Evolutionary conservation across 2,113 vertebrate species (phyloP), one percentile per base, ranked within the genome.

Genomic region (Eolophus roseicapilla): DNA sequence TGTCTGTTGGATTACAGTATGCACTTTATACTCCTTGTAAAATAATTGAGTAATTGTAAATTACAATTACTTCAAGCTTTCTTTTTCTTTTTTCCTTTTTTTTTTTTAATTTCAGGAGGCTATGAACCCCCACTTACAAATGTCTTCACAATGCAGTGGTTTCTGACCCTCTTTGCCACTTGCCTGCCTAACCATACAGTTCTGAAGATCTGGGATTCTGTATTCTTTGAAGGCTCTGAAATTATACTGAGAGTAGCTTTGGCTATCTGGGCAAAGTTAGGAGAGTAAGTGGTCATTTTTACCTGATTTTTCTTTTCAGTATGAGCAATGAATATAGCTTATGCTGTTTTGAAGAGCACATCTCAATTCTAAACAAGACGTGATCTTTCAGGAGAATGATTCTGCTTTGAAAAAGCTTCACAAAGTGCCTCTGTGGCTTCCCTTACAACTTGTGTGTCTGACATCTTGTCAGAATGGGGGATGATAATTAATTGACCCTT

Each of bases 121-220:
- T 99, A 99, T 3, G 99, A 99, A 95, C 99, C 99, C 33, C 99
- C 99, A 1, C 98, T 99, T 50, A 99, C 99, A 84, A 99, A 99
- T 63, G 99, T 99, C 65, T 99, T 99, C 98, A 99, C 99, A 8
- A 99, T 99, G 99, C 99, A 99, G 95, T 99, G 99, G 99, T 99
- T 99, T 97, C 98, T 99, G 86, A 99, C 99, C n/a, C 98, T 99
- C 88, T 99, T 99, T 79, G 99, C 99, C 74, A 99, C 99, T 27
- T 99, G 99, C 93, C 98, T 99, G 83, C 99, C 99, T n/a, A 99
- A 99, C 46, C 98, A 98, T 79, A 99, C 98, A 5, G 99, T 99
- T 92, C 97, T 99, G 84, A 99, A 99, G 98, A 99, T 99, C 95
- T 99, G 99, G 99, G 99, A 99, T 97, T 99, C 99, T 0, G 98